phyloP scores from a whole-genome alignment of 2,113 vertebrate genomes.

The Tychaedon coryphoeus region DNA sequence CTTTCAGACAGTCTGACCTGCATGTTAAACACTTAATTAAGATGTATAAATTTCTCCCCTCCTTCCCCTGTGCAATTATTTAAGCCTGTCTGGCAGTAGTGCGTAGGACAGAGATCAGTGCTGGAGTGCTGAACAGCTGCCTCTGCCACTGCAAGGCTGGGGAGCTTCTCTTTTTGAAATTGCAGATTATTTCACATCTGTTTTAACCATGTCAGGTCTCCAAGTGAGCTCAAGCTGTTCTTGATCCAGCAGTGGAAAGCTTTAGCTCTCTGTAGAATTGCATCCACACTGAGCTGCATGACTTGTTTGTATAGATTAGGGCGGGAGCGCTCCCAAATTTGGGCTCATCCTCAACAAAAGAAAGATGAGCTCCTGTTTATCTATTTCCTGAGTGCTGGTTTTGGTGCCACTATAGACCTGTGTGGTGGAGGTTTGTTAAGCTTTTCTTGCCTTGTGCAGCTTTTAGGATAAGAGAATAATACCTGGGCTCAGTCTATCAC shows the following conservation, averaged over 20 bases:
- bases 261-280: background rate
- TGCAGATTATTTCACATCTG: background rate
- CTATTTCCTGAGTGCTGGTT: rapidly evolving
- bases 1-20: background rate
- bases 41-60: background rate
- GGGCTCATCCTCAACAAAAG: background rate
- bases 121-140: background rate
- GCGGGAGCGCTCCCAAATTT: background rate
- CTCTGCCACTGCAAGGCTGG: background rate
- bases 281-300: background rate
- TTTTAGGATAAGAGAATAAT: background rate
- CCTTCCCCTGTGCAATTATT: background rate
- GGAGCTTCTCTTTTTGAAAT: background rate
- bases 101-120: background rate
- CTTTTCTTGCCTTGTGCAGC: background rate
- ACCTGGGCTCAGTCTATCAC: background rate
- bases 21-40: background rate
- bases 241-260: background rate
- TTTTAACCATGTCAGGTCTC: background rate
- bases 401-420: background rate
- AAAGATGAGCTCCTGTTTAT: background rate
- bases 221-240: background rate
- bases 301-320: background rate
- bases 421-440: background rate
- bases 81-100: background rate